Evolutionary conservation across 2,888 invertebrate genomes (phyloP).

Genomic region (Microctonus brassicae): DNA sequence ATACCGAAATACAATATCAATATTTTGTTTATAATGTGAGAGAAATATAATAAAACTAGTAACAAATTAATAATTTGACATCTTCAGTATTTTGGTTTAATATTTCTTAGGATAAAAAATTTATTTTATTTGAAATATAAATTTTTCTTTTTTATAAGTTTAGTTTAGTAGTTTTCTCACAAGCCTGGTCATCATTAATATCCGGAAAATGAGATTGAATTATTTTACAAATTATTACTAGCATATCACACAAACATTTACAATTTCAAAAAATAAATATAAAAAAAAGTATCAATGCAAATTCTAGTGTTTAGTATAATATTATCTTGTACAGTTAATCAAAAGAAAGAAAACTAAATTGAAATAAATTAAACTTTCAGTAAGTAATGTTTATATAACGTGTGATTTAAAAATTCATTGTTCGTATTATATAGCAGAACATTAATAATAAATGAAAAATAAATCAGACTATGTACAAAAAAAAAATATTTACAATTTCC

Average conservation of each 20-base stretch:
- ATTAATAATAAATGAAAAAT: neutral
- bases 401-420: neutral
- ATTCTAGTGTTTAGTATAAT: neutral
- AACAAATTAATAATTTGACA: neutral
- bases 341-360: neutral
- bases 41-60: neutral
- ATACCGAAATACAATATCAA: neutral
- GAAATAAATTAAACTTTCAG: neutral
- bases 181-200: neutral
- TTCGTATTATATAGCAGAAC: neutral
- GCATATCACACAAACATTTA: conserved; percentile 2
- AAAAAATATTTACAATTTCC: conserved; percentile 16
- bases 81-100: conserved; percentile 3
- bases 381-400: neutral
- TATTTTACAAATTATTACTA: conserved; percentile 1
- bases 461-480: conserved; percentile 23
- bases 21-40: neutral
- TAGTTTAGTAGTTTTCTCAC: neutral
- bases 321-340: neutral
- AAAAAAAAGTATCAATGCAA: neutral
- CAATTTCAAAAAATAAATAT: neutral
- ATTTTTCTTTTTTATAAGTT: neutral
- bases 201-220: neutral
- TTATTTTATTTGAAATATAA: neutral
- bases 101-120: neutral